Evolutionary conservation across 2,888 invertebrate species (phyloP), one percentile per base, ranked within the genome.

Genomic region (Petrolisthes cinctipes): DNA sequence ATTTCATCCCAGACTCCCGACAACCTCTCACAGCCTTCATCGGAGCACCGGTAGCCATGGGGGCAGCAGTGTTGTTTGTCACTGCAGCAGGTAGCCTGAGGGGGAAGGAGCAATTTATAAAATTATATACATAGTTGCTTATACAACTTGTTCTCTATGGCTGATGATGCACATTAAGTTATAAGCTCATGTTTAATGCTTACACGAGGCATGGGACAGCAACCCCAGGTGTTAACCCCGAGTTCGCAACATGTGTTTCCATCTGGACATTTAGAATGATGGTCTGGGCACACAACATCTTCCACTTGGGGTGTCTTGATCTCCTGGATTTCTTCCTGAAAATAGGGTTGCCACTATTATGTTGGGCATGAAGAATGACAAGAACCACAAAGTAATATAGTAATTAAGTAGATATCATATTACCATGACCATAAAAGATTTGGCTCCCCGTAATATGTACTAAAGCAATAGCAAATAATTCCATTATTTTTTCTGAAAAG

Each of bases 11-110:
- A 5, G 66, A 11, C 66, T 79, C n/a, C 66, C 75, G 68, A 23
- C 71, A 79, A 5, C 23, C 86, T 73, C 23, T 86, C 86, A 75
- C 86, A 86, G n/a, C 86, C 82, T 5, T 75, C 61, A 14, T 86
- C 86, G 37, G 86, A 23, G 51, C 86, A 86, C 86, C 86, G 75
- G 81, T 86, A 86, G 37, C 86, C 86, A 86, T 86, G 81, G n/a
- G 86, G 86, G 20, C 86, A 86, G 73, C 86, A 86, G 23, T 79
- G 79, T 0, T 14, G 11, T 54, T 54, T 73, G 81, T 86, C 86
- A 14, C 85, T 81, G 75, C 86, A 86, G 53, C 86, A 86, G 9
- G 86, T 86, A 54, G 86, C 86, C 86, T 86, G 61, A 51, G n/a
- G 56, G 54, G 20, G n/a, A n/a, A 37, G n/a, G 37, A n/a, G 37